phyloP scores from a whole-genome alignment of 2,113 vertebrate species.

The Bubo blakistoni region DNA sequence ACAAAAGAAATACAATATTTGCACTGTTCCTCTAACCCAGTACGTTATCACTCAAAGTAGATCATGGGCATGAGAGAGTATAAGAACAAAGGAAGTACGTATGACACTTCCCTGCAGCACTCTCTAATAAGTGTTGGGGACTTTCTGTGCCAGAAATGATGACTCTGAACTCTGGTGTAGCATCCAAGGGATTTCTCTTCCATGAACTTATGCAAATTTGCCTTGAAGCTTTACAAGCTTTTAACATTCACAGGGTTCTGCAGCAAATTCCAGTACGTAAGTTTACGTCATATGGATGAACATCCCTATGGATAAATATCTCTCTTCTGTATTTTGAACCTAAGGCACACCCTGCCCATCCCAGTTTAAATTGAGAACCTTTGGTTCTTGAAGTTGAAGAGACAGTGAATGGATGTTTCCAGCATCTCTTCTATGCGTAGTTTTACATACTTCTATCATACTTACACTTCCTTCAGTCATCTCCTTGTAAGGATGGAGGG shows the following conservation, averaged over 20 bases:
- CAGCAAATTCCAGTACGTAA: not conserved
- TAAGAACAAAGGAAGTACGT: not conserved
- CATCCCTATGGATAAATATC: not conserved
- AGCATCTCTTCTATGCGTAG: not conserved
- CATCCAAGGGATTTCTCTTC: not conserved
- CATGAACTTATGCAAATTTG: not conserved
- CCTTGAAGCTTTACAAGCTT: not conserved
- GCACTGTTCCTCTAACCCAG: fast-evolving
- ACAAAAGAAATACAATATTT: not conserved
- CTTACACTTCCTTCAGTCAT: not conserved
- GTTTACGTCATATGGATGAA: not conserved
- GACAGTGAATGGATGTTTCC: not conserved
- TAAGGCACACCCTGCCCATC: fast-evolving
- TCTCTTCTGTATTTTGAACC: not conserved
- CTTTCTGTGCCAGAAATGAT: not conserved
- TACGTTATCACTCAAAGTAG: not conserved
- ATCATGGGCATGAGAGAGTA: not conserved
- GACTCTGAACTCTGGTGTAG: not conserved
- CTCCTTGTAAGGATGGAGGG: not conserved
- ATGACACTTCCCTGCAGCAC: not conserved
- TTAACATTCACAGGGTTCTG: not conserved
- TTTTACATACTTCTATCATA: not conserved
- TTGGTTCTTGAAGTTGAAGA: not conserved
- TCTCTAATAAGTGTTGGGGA: not conserved
- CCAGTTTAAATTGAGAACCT: not conserved